phyloP scores from a whole-genome alignment of 2,888 invertebrate genomes.

The Cephus pygmeus region DNA sequence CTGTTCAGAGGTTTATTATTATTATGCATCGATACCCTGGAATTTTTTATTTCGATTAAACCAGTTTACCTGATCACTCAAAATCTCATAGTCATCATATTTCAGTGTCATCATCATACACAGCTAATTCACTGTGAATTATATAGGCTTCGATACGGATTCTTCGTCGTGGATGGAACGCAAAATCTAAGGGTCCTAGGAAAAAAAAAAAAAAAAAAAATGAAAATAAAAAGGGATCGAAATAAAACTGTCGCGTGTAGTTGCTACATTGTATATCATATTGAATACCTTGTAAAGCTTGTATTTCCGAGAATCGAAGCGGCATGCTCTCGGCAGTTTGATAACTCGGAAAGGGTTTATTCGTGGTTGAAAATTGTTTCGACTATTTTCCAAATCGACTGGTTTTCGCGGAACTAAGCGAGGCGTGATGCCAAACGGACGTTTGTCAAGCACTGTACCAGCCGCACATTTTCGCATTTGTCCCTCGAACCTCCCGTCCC shows the following conservation, averaged over 20 bases:
- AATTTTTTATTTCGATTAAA: not conserved
- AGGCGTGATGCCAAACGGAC: slow-evolving; percentile 7
- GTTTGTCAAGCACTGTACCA: not conserved
- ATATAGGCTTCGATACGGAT: not conserved
- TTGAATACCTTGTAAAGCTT: not conserved
- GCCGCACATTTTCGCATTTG: not conserved
- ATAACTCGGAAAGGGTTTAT: not conserved
- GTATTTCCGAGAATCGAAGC: not conserved
- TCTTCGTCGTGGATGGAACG: not conserved
- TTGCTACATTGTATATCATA: not conserved
- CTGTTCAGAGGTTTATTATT: slow-evolving; percentile 8
- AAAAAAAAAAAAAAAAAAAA: not conserved
- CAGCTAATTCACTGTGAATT: not conserved
- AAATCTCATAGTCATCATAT: not conserved
- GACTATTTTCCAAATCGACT: not conserved
- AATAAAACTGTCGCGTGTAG: not conserved
- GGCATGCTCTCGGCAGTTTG: not conserved
- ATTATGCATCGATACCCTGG: not conserved
- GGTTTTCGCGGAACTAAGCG: not conserved
- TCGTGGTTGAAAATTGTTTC: not conserved
- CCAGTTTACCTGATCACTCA: not conserved
- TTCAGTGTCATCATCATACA: not conserved
- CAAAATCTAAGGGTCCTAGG: not conserved
- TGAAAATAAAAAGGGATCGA: not conserved
- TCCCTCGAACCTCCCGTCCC: not conserved